A percentile compares a stretch with the other conserved stretches of the same genome.
Evolutionary conservation across 2,797 vertebrate genomes (phyloP).

Genomic region (Alcedo atthis): DNA sequence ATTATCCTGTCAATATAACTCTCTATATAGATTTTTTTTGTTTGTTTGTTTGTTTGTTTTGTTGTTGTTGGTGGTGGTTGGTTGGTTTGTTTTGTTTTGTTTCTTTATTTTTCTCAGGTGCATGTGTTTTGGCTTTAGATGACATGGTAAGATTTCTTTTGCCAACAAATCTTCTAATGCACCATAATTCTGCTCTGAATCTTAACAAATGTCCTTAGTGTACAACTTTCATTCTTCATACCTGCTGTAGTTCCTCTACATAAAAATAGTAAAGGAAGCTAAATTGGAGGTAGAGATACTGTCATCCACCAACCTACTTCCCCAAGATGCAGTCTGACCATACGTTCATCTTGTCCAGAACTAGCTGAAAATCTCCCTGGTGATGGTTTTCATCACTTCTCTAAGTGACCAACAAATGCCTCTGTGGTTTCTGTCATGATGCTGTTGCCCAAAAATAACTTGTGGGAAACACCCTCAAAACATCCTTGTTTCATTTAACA

Average conservation of each 20-base stretch:
- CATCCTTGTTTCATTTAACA: background rate
- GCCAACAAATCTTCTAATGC: background rate
- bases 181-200: background rate
- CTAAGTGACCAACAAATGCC: background rate
- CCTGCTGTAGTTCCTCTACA: background rate
- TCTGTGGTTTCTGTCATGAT: background rate
- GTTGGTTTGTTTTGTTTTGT: no score
- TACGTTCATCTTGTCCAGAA: background rate
- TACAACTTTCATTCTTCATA: background rate
- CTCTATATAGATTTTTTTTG: no score
- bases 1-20: background rate
- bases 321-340: background rate
- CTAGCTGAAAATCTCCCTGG: background rate
- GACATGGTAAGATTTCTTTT: background rate
- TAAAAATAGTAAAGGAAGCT: background rate
- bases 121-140: background rate
- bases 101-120: background rate
- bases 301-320: background rate
- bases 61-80: no score
- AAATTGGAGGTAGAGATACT: background rate
- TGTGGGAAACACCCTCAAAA: background rate
- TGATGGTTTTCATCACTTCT: background rate
- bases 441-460: background rate
- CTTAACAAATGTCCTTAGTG: background rate
- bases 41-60: no score